Evolutionary conservation across 1,140 invertebrate genomes (phyloP), one percentile per base, ranked within the genome.

Genomic region (Notospermus geniculatus): DNA sequence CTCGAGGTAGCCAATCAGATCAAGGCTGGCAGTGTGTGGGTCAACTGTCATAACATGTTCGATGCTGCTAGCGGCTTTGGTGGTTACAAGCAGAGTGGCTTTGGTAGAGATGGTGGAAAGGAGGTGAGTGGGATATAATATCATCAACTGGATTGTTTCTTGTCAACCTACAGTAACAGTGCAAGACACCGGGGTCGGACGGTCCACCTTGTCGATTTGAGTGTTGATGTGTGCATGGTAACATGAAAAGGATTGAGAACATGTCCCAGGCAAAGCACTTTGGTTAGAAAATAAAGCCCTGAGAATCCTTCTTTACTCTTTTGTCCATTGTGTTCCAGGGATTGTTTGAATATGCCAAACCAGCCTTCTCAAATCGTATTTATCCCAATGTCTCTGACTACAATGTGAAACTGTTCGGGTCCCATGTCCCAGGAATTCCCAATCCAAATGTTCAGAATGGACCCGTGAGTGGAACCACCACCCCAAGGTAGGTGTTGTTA

Each of bases 1-100:
- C 73, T 86, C 66, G 86, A 87, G 73, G 81, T 85, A 9, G 82
- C 84, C 19, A 66, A 77, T 54, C 77, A 79, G 68, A 71, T 87
- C 29, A 80, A 83, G 68, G 83, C 82, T 19, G 79, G 82, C 11
- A 82, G 82, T 57, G 78, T 87, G 30, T 88, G 86, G 85, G 76
- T 87, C 28, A 88, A 88, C 73, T 73, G 73, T 59, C 82, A 85
- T 71, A 84, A 85, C 57, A 52, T 83, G 50, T 80, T 84, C 73
- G 82, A 83, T 73, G 80, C 84, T 28, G 81, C 82, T 25, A 71
- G 82, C 28, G 76, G 83, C 7, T 82, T 85, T 74, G 82, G 83
- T 30, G 84, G 83, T 13, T 76, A 79, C 54, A 83, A 83, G 71
- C 77, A 81, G 62, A 84, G 83, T 73, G 85, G 85, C 15, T 80